Percentiles rank a stretch among this genome's conserved stretches.
These are phyloP conservation scores for Morinoia aosen DNA, from an alignment of 2,888 invertebrate species.

Conservation along the genomic window DNA sequence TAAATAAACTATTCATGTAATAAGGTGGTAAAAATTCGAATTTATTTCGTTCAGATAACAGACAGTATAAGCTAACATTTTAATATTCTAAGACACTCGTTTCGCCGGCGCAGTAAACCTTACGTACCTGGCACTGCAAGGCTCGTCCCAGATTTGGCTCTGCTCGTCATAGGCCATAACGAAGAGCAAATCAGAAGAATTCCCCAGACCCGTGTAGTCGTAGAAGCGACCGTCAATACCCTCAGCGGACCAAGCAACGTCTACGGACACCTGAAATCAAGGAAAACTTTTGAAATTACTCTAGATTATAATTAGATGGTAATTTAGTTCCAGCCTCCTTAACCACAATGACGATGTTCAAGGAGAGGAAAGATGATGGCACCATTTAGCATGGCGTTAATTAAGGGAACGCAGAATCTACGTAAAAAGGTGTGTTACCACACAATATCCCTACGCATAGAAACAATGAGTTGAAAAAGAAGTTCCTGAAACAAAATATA, in stretches of 20 bases:
- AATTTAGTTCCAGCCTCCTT: too few species aligned
- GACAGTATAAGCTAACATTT: neutral
- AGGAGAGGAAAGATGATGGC: too few species aligned
- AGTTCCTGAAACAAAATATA: too few species aligned
- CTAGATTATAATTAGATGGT: too few species aligned
- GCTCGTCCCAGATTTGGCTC: conserved; percentile 70
- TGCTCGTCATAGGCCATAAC: conserved; percentile 73
- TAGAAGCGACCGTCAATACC: conserved; percentile 72
- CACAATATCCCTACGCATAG: too few species aligned
- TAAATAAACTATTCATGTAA: neutral
- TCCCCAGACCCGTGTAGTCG: conserved; percentile 71
- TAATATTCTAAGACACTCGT: neutral
- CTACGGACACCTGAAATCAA: conserved; percentile 71
- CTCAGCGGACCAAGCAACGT: conserved; percentile 72
- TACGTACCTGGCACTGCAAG: conserved; percentile 64
- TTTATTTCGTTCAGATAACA: neutral
- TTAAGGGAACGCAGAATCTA: too few species aligned
- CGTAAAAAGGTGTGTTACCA: too few species aligned
- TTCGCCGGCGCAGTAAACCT: neutral
- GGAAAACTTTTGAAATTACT: neutral
- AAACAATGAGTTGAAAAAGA: too few species aligned
- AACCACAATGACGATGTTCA: too few species aligned
- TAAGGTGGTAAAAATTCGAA: neutral
- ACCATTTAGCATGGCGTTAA: too few species aligned
- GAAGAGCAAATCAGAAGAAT: conserved; percentile 71